These are phyloP conservation scores for Lissocephala sabroskyi DNA, from an alignment of 2,888 invertebrate species.

Conservation along the genomic window DNA sequence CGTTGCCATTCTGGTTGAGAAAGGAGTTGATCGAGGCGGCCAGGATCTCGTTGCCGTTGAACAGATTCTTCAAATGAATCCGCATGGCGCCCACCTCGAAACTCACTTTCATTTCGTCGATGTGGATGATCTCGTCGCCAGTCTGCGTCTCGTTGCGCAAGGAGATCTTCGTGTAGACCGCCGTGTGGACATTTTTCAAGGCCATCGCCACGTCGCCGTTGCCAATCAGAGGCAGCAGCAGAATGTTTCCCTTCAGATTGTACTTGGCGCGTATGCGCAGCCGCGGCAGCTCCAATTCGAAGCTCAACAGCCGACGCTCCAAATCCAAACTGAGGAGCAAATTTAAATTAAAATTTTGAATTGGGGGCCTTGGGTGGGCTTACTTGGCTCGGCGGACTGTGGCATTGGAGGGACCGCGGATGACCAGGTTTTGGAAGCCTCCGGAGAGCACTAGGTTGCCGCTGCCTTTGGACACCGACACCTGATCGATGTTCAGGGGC, in stretches of 20 bases:
- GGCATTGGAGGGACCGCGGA: constrained; percentile 76
- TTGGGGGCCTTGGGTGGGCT: too few relatives aligned
- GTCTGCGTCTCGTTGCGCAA: constrained; percentile 72
- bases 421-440: constrained; percentile 75
- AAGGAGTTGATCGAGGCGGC: constrained; percentile 76
- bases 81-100: constrained; percentile 75
- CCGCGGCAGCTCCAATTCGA: constrained; percentile 75
- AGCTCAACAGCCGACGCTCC: constrained; percentile 73
- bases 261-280: constrained; percentile 76
- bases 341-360: too few relatives aligned
- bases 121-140: constrained; percentile 71
- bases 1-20: constrained; percentile 76
- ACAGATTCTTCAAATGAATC: constrained; percentile 75
- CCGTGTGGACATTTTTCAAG: constrained; percentile 74
- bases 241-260: constrained; percentile 76
- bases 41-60: constrained; percentile 77
- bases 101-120: constrained; percentile 75
- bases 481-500: constrained; percentile 74
- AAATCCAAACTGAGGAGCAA: constrained; percentile 73
- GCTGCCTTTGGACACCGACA: constrained; percentile 75
- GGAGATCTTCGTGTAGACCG: constrained; percentile 74
- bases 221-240: constrained; percentile 76
- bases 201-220: constrained; percentile 75
- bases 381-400: constrained; percentile 71
- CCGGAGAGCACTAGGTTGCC: constrained; percentile 75